These are phyloP conservation scores for Panopea generosa DNA, from an alignment of 2,888 invertebrate species.

Conservation along the genomic window DNA sequence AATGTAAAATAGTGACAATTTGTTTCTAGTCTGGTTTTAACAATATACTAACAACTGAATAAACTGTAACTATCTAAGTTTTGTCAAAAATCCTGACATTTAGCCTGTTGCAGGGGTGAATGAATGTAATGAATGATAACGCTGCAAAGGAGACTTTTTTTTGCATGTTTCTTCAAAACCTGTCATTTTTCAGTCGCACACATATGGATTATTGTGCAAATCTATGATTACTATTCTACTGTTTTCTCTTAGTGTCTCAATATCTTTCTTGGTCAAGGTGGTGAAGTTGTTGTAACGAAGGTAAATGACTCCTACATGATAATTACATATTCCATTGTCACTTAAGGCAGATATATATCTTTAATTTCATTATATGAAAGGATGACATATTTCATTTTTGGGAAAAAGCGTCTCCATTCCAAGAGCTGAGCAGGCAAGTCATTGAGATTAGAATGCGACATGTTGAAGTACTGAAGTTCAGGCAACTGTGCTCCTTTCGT, in stretches of 20 bases:
- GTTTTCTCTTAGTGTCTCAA: constrained; percentile 45
- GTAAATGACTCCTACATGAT: constrained; percentile 53
- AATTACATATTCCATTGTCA: constrained; percentile 41
- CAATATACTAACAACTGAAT: no score
- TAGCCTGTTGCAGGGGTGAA: constrained; percentile 42
- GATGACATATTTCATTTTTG: constrained; percentile 61
- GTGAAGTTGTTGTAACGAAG: constrained; percentile 70
- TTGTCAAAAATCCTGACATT: no score
- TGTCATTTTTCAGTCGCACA: constrained; percentile 67
- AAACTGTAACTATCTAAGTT: no score
- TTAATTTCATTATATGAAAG: constrained; percentile 60
- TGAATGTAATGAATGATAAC: constrained; percentile 52
- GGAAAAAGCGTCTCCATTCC: constrained; percentile 59
- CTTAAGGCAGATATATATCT: constrained; percentile 40
- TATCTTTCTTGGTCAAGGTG: constrained; percentile 51
- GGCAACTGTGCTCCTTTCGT: constrained; percentile 39
- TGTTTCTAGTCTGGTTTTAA: constrained; percentile 48
- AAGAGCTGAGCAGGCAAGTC: constrained; percentile 38
- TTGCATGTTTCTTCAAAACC: constrained; percentile 40
- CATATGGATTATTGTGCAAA: constrained; percentile 65
- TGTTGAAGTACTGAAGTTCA: constrained; percentile 51
- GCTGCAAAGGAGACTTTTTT: constrained; percentile 25
- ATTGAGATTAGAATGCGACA: constrained; percentile 41
- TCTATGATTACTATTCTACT: constrained; percentile 59
- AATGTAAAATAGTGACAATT: constrained; percentile 42